Percentiles rank a stretch among this genome's conserved stretches.
phyloP scores from a whole-genome alignment of 35 echinoderm and acorn worm genomes.

The Stichopus chloronotus region DNA sequence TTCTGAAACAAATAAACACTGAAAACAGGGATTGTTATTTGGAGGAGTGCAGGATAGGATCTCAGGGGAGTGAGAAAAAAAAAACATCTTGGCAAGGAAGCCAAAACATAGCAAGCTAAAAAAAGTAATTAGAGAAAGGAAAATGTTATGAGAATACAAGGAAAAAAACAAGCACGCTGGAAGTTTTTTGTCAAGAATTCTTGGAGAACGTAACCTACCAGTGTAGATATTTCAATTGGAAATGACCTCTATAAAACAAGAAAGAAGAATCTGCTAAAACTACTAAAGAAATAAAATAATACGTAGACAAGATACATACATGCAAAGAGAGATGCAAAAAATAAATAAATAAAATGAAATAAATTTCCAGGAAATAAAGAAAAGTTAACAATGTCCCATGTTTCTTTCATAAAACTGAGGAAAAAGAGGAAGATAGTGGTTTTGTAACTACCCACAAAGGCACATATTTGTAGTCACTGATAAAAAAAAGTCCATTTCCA shows the following conservation, averaged over 20 bases:
- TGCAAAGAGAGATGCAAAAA: slow-evolving; percentile 8
- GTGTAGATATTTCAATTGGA: slow-evolving; percentile 50
- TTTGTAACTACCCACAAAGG: too few species aligned
- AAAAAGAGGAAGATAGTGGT: too few species aligned
- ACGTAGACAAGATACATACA: slow-evolving; percentile 9
- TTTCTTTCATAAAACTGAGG: neutral
- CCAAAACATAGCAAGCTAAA: slow-evolving; percentile 1
- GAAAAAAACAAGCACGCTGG: neutral
- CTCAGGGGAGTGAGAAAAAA: too few species aligned
- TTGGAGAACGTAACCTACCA: slow-evolving; percentile 47
- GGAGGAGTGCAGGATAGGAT: too few species aligned
- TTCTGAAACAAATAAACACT: too few species aligned
- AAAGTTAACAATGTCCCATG: neutral
- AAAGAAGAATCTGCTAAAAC: slow-evolving; percentile 56
- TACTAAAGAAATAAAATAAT: slow-evolving; percentile 7
- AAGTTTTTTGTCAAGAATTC: neutral
- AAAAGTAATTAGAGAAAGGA: neutral
- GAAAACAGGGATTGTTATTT: too few species aligned
- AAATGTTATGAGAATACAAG: neutral
- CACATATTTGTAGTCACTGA: too few species aligned
- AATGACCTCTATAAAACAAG: slow-evolving; percentile 55
- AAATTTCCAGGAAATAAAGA: neutral
- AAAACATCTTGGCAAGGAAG: neutral
- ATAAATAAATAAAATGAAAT: neutral
- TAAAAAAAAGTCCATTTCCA: too few species aligned